Conservation (phyloP, 2,888 invertebrate species). For the Branchellion lobata region DNA sequence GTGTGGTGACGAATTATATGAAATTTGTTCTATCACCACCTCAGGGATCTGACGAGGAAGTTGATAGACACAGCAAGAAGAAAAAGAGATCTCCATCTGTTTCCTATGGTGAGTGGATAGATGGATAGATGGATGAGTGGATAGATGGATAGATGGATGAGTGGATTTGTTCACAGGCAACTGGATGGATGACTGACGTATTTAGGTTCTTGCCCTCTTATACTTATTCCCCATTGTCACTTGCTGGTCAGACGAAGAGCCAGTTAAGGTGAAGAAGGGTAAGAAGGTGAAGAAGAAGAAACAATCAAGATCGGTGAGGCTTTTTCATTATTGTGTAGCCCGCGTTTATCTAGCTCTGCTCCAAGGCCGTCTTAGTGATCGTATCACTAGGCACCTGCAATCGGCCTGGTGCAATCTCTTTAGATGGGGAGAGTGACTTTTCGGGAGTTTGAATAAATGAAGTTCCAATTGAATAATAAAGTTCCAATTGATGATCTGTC, state of each 20-base stretch:
- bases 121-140: neutral
- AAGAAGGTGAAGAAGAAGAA: constrained; percentile 32
- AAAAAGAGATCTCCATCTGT: constrained; percentile 25
- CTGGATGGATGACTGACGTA: neutral
- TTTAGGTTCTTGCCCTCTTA: neutral
- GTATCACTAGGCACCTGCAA: too few relatives aligned
- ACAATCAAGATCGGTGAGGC: neutral
- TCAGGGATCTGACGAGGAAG: neutral
- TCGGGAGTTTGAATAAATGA: too few relatives aligned
- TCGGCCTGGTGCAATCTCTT: too few relatives aligned
- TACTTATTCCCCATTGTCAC: too few relatives aligned
- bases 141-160: constrained; percentile 1
- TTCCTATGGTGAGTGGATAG: neutral
- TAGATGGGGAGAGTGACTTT: too few relatives aligned
- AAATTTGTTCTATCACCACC: too few relatives aligned
- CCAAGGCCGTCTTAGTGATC: too few relatives aligned
- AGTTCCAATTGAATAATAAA: too few relatives aligned
- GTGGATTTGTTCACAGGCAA: neutral
- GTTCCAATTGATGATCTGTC: too few relatives aligned
- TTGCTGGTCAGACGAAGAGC: constrained; percentile 23
- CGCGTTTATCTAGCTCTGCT: too few relatives aligned
- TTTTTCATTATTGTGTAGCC: too few relatives aligned
- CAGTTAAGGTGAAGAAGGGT: constrained; percentile 12
- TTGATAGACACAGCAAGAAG: constrained; percentile 3
- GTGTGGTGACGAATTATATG: too few relatives aligned